Evolutionary conservation across 2,888 invertebrate genomes (phyloP).

Genomic region (Cepaea hortensis): DNA sequence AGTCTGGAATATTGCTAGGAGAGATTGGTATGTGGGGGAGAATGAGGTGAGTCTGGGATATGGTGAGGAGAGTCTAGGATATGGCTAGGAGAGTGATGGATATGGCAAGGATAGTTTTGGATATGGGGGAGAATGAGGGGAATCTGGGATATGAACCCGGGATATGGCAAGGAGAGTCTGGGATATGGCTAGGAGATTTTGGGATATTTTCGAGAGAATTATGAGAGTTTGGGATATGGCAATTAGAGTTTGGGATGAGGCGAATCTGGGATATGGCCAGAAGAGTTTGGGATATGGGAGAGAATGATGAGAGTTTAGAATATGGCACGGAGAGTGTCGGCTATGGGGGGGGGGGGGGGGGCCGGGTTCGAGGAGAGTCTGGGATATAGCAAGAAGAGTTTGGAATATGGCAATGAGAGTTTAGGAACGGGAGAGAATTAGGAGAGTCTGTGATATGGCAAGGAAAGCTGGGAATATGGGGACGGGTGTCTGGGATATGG

Average conservation of each 20-base stretch:
- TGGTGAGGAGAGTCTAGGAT: too few relatives aligned
- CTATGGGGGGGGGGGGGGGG: background rate
- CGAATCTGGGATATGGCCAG: background rate
- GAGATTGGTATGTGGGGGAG: too few relatives aligned
- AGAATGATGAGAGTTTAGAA: background rate
- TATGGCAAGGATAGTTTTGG: too few relatives aligned
- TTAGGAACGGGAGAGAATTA: background rate
- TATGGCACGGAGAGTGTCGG: background rate
- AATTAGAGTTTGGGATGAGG: background rate
- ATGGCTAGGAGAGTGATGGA: background rate
- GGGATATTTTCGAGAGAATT: background rate
- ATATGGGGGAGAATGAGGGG: too few relatives aligned
- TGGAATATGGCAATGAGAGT: background rate
- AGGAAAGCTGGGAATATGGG: background rate
- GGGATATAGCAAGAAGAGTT: background rate
- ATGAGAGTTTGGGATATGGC: background rate
- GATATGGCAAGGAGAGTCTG: background rate
- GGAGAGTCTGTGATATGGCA: background rate
- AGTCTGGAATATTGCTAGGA: too few relatives aligned
- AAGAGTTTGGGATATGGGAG: background rate
- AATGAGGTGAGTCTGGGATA: background rate
- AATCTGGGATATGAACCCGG: background rate
- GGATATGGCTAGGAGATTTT: background rate
- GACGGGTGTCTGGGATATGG: background rate
- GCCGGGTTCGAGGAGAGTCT: background rate